Base-by-base conservation (phyloP, 2,113 vertebrate genomes). In the Colinus virginianus region DNA sequence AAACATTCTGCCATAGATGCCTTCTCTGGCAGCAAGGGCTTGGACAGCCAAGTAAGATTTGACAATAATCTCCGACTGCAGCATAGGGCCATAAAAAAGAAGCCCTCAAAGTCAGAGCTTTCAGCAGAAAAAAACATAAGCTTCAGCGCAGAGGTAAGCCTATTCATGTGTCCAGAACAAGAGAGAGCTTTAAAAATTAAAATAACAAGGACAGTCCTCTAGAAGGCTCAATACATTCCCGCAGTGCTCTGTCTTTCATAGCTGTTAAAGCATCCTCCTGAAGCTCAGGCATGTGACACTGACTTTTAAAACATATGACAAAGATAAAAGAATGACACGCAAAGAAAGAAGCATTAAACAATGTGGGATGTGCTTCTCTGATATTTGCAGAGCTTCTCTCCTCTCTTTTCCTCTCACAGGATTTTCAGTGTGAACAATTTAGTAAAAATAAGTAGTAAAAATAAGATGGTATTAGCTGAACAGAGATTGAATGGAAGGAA, bases 131-230 rank as follows among this genome's bases (percentile, higher is more conserved):
- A 67, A 76, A 80, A 46, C 22, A 70, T 34, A 74, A 59, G 70
- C 36, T 90, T 90, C 40, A 28, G 61, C 43, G 53, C 51, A 56
- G 79, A 88, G 83, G 17, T 89, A 5, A 7, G 48, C 38, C 34
- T 71, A 45, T 78, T 96, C 36, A 74, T 70, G 63, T 82, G 45
- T 53, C 82, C 81, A 77, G 71, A 93, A 90, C 22, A 83, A 82
- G 69, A 61, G 26, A 59, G 18, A n/a, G 38, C 67, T 82, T 91
- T 84, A 64, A 78, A 93, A 92, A 84, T 85, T 75, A 62, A 91
- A 90, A 82, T 55, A 70, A 32, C 32, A 83, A 83, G 43, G 78
- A 78, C 69, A 56, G 59, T 75, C 55, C 70, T 84, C 77, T 59
- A 58, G 18, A 55, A 61, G 48, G 66, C 79, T 90, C n/a, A 49